A percentile compares a stretch with the other conserved stretches of the same genome.
phyloP scores from a whole-genome alignment of 2,113 vertebrate genomes.

The Tragelaphus imberbis region DNA sequence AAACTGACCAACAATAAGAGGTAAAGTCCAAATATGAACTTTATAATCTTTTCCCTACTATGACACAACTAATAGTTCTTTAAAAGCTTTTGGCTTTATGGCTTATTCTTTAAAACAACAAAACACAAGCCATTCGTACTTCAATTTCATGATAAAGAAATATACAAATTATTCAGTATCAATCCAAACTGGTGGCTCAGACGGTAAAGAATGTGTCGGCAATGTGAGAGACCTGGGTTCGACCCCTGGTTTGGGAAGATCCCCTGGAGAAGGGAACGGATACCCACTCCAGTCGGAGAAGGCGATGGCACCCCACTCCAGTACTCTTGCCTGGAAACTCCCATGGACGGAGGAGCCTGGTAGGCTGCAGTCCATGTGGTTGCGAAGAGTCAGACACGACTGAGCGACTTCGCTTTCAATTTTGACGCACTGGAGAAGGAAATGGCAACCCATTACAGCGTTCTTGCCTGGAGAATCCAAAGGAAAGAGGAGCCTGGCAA shows the following conservation, averaged over 20 bases:
- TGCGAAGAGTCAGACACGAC: no score
- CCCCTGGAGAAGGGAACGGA: neutral
- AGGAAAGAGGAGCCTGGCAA: no score
- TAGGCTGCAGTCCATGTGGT: no score
- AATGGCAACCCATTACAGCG: no score
- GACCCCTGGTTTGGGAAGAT: neutral
- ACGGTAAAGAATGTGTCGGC: neutral
- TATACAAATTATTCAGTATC: neutral
- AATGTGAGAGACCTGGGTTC: neutral
- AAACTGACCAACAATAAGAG: neutral
- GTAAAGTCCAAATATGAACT: neutral
- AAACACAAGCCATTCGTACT: neutral
- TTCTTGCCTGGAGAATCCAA: no score
- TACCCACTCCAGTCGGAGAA: neutral
- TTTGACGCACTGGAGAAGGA: no score
- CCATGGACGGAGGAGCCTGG: no score
- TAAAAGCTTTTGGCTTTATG: neutral
- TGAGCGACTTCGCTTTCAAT: no score
- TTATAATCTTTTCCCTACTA: constrained; percentile 23
- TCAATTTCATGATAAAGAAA: neutral
- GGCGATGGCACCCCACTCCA: no score
- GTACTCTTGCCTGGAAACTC: no score
- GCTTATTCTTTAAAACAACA: constrained; percentile 11
- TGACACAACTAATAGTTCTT: neutral
- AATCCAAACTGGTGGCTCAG: neutral